Base-by-base conservation (phyloP, 2,797 vertebrate species). In the Spondyliosoma cantharus region DNA sequence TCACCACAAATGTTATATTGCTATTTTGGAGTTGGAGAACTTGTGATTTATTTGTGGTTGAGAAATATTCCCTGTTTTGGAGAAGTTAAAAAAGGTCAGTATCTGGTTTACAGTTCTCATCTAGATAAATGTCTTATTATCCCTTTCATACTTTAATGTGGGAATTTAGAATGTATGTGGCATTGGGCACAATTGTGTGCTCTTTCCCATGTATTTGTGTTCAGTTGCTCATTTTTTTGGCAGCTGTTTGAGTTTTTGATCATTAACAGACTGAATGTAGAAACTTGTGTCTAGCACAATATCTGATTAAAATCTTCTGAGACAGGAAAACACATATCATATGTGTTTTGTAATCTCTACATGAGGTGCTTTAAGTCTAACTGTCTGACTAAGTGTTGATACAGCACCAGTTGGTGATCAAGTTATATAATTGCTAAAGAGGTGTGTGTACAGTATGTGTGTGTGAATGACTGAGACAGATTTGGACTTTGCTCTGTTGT, bases 401-500 rank as follows among this genome's bases (percentile, higher is more conserved):
- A 50, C n/a, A 64, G 42, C 7, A 15, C 54, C 56, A 71, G 6
- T 59, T 58, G 22, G 49, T 77, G 20, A 85, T 82, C 63, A 42
- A 29, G 74, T 89, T 83, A 86, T 86, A 76, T 82, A 83, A 90
- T 86, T 86, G 61, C 32, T 66, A 7, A 70, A 86, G 57, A 46
- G 17, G 64, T 19, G 52, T 63, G 58, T 71, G 5, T 49, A 7
- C 62, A 45, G 73, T 71, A 64, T 42, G 50, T 27, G 20, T 64
- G 42, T 62, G 48, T 81, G 71, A 72, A 71, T 74, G 78, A 83
- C 54, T 80, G 65, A 63, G 52, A 72, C 43, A 78, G 63, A 85
- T 70, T 59, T 64, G 90, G 88, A 95, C 94, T 95, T 95, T 94
- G 91, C 60, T 86, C 95, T 92, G 85, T 93, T 93, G 95, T 96